Percentiles rank a stretch among this genome's conserved stretches.
phyloP scores from a whole-genome alignment of 2,888 invertebrate species.

The Folsomia manolachei region DNA sequence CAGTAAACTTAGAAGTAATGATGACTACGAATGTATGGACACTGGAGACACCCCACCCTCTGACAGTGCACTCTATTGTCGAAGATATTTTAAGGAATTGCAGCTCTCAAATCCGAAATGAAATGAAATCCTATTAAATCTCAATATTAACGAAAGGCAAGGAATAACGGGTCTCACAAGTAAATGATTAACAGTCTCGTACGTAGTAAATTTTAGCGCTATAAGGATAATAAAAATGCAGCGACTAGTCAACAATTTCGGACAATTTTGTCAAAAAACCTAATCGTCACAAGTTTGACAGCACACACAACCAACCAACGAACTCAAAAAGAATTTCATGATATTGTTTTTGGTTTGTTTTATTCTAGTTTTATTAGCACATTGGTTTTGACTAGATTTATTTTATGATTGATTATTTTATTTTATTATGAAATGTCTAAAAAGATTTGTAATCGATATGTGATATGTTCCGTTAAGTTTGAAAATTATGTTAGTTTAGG shows the following conservation, averaged over 20 bases:
- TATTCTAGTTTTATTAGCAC: no score
- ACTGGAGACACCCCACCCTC: conserved; percentile 78
- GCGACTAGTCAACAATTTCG: neutral
- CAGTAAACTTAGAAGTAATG: conserved; percentile 68
- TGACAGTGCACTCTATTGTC: conserved; percentile 74
- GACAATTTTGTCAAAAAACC: neutral
- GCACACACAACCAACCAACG: no score
- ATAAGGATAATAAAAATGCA: neutral
- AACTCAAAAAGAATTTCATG: neutral
- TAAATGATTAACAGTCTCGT: neutral
- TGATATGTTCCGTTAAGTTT: no score
- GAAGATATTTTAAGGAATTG: conserved; percentile 71
- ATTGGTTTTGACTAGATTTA: no score
- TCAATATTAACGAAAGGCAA: neutral
- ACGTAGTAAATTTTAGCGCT: neutral
- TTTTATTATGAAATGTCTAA: no score
- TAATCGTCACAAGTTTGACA: neutral
- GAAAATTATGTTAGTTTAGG: no score
- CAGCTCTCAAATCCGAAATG: conserved; percentile 45
- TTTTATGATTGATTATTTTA: no score
- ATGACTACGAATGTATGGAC: conserved; percentile 64
- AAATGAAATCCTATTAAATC: neutral
- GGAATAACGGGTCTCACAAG: neutral
- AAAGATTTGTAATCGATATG: no score
- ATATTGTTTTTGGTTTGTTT: neutral